Evolutionary conservation across 2,888 invertebrate genomes (phyloP).

Genomic region (Lamellibrachia satsuma): DNA sequence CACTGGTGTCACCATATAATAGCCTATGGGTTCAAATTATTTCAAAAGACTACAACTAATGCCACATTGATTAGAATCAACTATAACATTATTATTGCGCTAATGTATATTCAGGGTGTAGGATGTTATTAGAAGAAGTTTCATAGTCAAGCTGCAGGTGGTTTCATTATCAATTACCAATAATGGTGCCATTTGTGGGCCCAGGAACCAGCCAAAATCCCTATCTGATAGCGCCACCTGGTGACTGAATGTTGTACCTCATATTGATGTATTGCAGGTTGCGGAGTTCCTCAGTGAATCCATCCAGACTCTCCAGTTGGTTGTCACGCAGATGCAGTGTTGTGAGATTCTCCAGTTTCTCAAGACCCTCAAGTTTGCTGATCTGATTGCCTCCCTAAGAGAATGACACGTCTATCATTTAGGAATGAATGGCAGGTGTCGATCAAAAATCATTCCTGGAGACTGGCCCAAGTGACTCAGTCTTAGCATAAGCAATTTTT

Average conservation of each 20-base stretch:
- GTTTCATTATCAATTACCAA: too few relatives aligned
- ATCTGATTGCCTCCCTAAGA: slow-evolving; percentile 62
- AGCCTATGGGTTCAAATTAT: too few relatives aligned
- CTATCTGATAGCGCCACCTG: too few relatives aligned
- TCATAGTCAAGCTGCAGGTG: too few relatives aligned
- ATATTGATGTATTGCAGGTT: slow-evolving; percentile 64
- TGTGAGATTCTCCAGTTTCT: slow-evolving; percentile 54
- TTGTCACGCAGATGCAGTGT: slow-evolving; percentile 64
- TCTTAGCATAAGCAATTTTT: not conserved
- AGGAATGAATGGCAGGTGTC: not conserved
- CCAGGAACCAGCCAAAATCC: not conserved
- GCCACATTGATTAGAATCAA: too few relatives aligned
- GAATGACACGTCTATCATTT: slow-evolving; percentile 33
- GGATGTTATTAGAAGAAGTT: too few relatives aligned
- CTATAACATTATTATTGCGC: too few relatives aligned
- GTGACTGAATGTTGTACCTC: slow-evolving; percentile 47
- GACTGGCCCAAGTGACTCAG: too few relatives aligned
- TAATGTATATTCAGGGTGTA: too few relatives aligned
- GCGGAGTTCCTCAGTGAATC: slow-evolving; percentile 58
- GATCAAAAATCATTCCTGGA: not conserved
- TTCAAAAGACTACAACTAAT: too few relatives aligned
- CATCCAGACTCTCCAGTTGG: slow-evolving; percentile 60
- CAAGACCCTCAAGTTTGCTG: slow-evolving; percentile 59
- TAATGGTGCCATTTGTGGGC: too few relatives aligned
- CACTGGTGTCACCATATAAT: too few relatives aligned